phyloP scores from a whole-genome alignment of 2,113 vertebrate species.

The Pachypanchax playfairii region DNA sequence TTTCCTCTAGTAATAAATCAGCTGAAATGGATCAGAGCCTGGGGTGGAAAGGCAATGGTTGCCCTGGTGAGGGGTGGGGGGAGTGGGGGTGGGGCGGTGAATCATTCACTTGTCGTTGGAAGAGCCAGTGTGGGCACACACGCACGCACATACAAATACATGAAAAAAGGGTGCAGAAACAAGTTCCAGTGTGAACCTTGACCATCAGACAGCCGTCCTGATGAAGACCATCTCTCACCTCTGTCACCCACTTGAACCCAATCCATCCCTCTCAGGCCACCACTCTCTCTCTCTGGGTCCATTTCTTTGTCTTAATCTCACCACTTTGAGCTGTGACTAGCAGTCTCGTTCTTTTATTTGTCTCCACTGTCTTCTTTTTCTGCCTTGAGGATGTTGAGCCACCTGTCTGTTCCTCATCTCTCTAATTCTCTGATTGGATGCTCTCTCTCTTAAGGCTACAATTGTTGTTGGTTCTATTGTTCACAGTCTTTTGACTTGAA shows the following conservation, averaged over 20 bases:
- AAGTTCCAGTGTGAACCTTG: constrained; percentile 34
- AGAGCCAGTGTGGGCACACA: constrained; percentile 28
- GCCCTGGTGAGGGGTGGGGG: constrained; percentile 35
- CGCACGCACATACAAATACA: constrained; percentile 23
- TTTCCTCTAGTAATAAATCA: constrained; percentile 62
- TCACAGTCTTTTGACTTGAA: constrained; percentile 54
- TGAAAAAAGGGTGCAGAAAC: constrained; percentile 39
- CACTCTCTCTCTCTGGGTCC: constrained; percentile 41
- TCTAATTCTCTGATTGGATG: constrained; percentile 66
- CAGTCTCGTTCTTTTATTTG: constrained; percentile 29
- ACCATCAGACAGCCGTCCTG: constrained; percentile 51
- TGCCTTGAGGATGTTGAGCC: constrained; percentile 64
- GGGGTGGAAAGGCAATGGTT: constrained; percentile 56
- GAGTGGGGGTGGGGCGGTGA: constrained; percentile 35
- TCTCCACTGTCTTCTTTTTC: constrained; percentile 43
- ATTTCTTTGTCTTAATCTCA: constrained; percentile 48
- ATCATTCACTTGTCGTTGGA: constrained; percentile 63
- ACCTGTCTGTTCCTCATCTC: constrained; percentile 52
- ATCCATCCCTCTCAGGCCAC: constrained; percentile 34
- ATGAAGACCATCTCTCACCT: constrained; percentile 71
- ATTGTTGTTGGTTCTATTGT: constrained; percentile 73
- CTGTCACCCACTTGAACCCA: constrained; percentile 44
- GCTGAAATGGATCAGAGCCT: constrained; percentile 65
- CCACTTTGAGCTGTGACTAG: constrained; percentile 47
- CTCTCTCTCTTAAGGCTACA: constrained; percentile 56